Percentiles rank a stretch among this genome's conserved stretches.
phyloP scores from a whole-genome alignment of 2,113 vertebrate species.

The Pseudorectes ferrugineus region DNA sequence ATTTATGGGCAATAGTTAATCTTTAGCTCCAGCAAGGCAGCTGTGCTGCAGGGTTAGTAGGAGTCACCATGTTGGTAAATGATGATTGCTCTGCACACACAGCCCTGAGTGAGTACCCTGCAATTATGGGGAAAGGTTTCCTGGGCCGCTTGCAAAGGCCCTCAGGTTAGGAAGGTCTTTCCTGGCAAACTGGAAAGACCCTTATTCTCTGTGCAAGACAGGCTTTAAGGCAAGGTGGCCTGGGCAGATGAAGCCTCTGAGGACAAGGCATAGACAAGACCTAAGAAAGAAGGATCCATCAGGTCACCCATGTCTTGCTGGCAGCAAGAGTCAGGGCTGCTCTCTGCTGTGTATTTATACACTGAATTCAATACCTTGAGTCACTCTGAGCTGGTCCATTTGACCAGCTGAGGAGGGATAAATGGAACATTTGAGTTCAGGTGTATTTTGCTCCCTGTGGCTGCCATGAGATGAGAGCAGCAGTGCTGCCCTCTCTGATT shows the following conservation, averaged over 20 bases:
- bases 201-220: background rate
- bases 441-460: background rate
- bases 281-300: background rate
- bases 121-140: background rate
- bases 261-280: background rate
- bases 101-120: background rate
- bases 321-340: background rate
- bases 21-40: slow-evolving; percentile 8
- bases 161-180: background rate
- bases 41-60: background rate
- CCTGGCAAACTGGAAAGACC: background rate
- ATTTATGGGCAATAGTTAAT: slow-evolving; percentile 21
- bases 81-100: background rate
- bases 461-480: background rate
- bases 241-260: background rate
- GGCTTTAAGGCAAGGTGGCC: background rate
- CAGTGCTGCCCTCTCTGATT: background rate
- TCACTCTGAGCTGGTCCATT: background rate
- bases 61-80: background rate
- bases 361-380: background rate
- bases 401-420: background rate
- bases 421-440: background rate
- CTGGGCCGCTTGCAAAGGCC: background rate
- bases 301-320: background rate
- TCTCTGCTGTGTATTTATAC: background rate